These are phyloP conservation scores for Pterocles orientalis DNA, from an alignment of 2,113 vertebrate species.

Conservation along the genomic window DNA sequence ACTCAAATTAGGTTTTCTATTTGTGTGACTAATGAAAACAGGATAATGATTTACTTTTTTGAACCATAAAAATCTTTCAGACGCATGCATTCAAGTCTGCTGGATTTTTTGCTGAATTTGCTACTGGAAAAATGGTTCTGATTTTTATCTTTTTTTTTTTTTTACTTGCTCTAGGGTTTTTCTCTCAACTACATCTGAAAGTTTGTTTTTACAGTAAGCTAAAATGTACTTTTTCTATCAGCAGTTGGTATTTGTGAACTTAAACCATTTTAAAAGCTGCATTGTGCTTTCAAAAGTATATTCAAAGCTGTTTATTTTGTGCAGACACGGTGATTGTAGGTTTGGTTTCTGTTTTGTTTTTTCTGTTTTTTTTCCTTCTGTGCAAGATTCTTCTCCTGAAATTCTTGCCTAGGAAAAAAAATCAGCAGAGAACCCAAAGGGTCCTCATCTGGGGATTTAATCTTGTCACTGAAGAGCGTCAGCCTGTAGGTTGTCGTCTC, in stretches of 20 bases:
- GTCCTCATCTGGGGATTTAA: not conserved
- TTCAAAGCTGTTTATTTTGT: not conserved
- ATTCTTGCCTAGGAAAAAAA: not conserved
- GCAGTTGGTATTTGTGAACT: slow-evolving; percentile 25
- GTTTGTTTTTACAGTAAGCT: slow-evolving; percentile 20
- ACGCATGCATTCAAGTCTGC: slow-evolving; percentile 1
- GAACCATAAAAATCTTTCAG: slow-evolving; percentile 34
- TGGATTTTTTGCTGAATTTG: slow-evolving; percentile 45
- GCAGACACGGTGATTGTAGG: not conserved
- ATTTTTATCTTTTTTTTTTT: slow-evolving; percentile 32
- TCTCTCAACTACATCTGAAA: slow-evolving; percentile 18
- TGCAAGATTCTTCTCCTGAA: not conserved
- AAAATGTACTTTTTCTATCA: slow-evolving; percentile 20
- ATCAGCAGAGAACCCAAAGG: not conserved
- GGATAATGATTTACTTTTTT: slow-evolving; percentile 45
- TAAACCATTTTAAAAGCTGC: slow-evolving; percentile 34
- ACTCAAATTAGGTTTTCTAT: slow-evolving; percentile 53
- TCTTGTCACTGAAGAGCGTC: not conserved
- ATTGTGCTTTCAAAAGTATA: slow-evolving; percentile 32
- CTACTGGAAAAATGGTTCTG: slow-evolving; percentile 20
- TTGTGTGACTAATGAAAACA: slow-evolving; percentile 46
- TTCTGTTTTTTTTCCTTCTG: not conserved
- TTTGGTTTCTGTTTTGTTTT: not conserved
- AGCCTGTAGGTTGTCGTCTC: not conserved
- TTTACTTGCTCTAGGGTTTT: slow-evolving; percentile 4